phyloP scores from a whole-genome alignment of 1,140 invertebrate species.

The Orius insidiosus region DNA sequence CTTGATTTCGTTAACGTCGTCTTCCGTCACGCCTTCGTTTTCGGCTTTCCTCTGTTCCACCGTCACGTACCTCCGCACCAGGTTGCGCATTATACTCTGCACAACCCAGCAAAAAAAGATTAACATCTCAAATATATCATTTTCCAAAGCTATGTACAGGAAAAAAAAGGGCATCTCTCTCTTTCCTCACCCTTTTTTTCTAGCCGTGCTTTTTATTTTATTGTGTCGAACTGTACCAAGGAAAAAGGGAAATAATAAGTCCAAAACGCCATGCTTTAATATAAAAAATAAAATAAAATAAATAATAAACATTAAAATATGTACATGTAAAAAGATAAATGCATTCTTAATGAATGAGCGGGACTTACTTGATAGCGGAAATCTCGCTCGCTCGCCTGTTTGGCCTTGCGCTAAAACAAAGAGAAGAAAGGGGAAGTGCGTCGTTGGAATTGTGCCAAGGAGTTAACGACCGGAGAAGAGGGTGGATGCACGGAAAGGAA shows the following conservation, averaged over 20 bases:
- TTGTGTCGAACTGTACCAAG: background rate
- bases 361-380: slow-evolving; percentile 62
- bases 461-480: slow-evolving; percentile 1
- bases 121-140: background rate
- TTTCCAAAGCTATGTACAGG: no score
- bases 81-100: slow-evolving; percentile 84
- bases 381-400: slow-evolving; percentile 76
- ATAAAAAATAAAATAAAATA: background rate
- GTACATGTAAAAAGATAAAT: slow-evolving; percentile 4
- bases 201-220: background rate
- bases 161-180: background rate
- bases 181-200: background rate
- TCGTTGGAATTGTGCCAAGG: background rate
- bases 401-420: slow-evolving; percentile 57
- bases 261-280: no score
- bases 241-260: background rate
- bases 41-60: slow-evolving; percentile 87
- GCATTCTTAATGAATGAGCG: background rate
- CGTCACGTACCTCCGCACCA: slow-evolving; percentile 88
- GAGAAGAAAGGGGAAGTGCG: slow-evolving; percentile 20
- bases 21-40: slow-evolving; percentile 91
- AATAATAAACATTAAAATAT: slow-evolving; percentile 1
- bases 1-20: slow-evolving; percentile 98
- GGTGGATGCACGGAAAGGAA: slow-evolving; percentile 16
- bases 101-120: slow-evolving; percentile 11